Percentiles rank a stretch among this genome's conserved stretches.
phyloP scores from a whole-genome alignment of 2,888 invertebrate genomes.

The Drosophila robusta region DNA sequence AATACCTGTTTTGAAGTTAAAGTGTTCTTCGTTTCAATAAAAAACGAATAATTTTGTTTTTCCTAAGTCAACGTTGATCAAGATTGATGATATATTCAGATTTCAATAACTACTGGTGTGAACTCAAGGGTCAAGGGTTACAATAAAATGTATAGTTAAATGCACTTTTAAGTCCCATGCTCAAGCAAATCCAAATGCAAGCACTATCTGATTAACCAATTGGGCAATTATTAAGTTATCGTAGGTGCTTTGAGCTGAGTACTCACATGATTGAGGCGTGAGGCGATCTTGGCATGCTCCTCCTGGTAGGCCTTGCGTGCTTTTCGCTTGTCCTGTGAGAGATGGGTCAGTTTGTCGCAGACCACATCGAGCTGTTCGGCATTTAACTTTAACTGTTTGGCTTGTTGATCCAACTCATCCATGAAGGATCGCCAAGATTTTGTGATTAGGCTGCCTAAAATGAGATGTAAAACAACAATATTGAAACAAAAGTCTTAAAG shows the following conservation, averaged over 20 bases:
- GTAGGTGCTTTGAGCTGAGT: not conserved
- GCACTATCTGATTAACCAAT: too few relatives aligned
- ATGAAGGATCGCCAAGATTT: conserved; percentile 94
- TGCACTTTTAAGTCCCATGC: too few relatives aligned
- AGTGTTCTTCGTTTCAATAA: too few relatives aligned
- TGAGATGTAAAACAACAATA: not conserved
- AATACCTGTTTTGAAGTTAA: too few relatives aligned
- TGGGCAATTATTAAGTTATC: not conserved
- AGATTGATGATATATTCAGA: too few relatives aligned
- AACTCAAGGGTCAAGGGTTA: too few relatives aligned
- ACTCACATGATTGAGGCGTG: conserved; percentile 92
- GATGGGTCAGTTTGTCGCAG: conserved; percentile 92
- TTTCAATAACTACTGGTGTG: too few relatives aligned
- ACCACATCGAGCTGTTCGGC: conserved; percentile 93
- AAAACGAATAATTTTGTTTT: too few relatives aligned
- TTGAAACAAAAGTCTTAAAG: not conserved
- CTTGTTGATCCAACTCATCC: conserved; percentile 94
- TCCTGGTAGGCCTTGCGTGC: conserved; percentile 95
- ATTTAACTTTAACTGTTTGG: conserved; percentile 92
- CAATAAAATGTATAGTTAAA: too few relatives aligned
- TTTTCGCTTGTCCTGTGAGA: conserved; percentile 95
- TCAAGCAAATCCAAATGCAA: too few relatives aligned
- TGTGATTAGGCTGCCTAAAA: conserved; percentile 88
- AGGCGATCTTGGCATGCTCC: conserved; percentile 93
- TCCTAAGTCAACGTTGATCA: too few relatives aligned